Evolutionary conservation across 2,113 vertebrate genomes (phyloP), one percentile per base, ranked within the genome.

Genomic region (Nycticryphes semicollaris): DNA sequence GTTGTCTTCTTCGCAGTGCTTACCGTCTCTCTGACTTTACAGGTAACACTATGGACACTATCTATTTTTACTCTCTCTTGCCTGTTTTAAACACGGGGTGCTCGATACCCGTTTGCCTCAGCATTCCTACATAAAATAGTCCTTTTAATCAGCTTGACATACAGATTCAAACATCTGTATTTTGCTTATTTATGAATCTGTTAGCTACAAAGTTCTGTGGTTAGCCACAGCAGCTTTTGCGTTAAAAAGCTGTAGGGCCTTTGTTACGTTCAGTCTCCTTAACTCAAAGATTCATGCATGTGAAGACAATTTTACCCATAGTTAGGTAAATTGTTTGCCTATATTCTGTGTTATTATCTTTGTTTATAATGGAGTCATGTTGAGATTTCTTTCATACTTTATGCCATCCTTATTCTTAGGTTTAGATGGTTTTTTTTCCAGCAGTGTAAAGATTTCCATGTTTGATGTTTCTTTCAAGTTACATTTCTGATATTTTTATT

Each of bases 1-100:
- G 54, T 98, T 0, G 12, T 98, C 82, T 99, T 98, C 97, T 99
- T 99, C 4, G 96, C 98, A 60, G 97, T 98, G 3, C 99, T 99
- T 88, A 99, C 99, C 0, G 50, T 98, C 59, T 99, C 98, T 6
- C 98, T 99, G 90, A 98, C 98, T 30, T 97, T 99, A 45, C 99
- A 99, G 99, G 99, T 99, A 93, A 94, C 82, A 30, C 24, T 14
- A 3, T 5, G 9, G 15, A 3, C 90, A 20, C 53, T 56, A 7
- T 0, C 0, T 6, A 19, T 20, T 60, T 81, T 27, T 19, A 37
- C 5, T 88, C 7, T 85, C 23, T 27, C 81, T 90, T 27, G 15
- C 41, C 41, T 68, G 0, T 78, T 90, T 82, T n/a, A 76, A 89
- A 76, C 13, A 9, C 22, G 14, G 28, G 19, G 9, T 70, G 18